Conservation (phyloP, 2,797 vertebrate species). For the Sebastes kiyomatsui region DNA sequence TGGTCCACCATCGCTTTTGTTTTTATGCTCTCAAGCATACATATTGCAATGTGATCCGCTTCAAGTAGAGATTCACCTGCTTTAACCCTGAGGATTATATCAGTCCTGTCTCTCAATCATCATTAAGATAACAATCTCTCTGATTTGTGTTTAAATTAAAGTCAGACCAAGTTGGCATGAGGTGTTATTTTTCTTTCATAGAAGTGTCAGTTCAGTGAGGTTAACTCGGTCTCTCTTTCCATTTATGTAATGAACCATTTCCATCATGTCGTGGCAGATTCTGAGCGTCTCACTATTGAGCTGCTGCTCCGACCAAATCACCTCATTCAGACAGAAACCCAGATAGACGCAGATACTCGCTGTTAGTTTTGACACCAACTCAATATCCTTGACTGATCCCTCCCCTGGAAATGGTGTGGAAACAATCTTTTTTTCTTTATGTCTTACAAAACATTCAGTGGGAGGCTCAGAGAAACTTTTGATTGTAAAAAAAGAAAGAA, state of each 20-base stretch:
- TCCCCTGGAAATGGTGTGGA: not conserved
- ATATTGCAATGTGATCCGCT: not conserved
- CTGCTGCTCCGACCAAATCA: not conserved
- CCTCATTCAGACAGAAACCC: not conserved
- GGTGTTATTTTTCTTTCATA: constrained; percentile 1
- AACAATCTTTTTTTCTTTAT: not conserved
- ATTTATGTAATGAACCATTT: constrained; percentile 7
- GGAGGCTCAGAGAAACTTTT: not conserved
- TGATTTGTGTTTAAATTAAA: constrained; percentile 10
- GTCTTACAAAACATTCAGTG: not conserved
- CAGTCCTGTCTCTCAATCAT: not conserved
- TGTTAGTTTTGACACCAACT: constrained; percentile 5
- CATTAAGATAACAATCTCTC: not conserved
- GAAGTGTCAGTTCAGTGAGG: not conserved
- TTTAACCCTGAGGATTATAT: not conserved
- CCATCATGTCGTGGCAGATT: not conserved
- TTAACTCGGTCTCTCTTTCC: not conserved
- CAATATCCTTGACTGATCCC: constrained; percentile 12
- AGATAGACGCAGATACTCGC: not conserved
- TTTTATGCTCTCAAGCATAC: not conserved
- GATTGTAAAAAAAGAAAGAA: not conserved
- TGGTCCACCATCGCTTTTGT: no score
- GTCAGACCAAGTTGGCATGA: not conserved
- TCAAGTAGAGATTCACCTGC: constrained; percentile 7
- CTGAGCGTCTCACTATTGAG: not conserved